Percentiles rank a stretch among this genome's conserved stretches.
phyloP scores from a whole-genome alignment of 2,797 vertebrate genomes.

The Sebastes taczanowskii region DNA sequence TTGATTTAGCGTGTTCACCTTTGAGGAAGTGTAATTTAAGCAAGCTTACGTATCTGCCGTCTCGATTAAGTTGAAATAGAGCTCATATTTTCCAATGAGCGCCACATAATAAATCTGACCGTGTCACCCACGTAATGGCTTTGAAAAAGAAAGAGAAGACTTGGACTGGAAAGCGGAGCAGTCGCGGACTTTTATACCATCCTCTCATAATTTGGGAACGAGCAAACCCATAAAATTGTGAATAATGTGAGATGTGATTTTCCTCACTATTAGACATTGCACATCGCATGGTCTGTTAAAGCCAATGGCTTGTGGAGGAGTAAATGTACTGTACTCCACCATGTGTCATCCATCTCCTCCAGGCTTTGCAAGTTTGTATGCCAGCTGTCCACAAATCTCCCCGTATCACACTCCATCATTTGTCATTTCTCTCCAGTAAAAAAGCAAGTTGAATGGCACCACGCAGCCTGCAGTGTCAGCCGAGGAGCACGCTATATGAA shows the following conservation, averaged over 20 bases:
- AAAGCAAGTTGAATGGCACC: conserved; percentile 45
- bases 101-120: conserved; percentile 40
- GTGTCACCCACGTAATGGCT: conserved; percentile 41
- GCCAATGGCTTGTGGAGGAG: conserved; percentile 60
- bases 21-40: conserved; percentile 44
- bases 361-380: conserved; percentile 53
- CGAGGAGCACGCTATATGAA: conserved; percentile 15
- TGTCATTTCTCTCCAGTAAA: conserved; percentile 51
- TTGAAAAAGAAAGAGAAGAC: conserved; percentile 43
- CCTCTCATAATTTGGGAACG: conserved; percentile 58
- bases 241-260: conserved; percentile 73
- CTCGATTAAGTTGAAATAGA: conserved; percentile 65
- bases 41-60: conserved; percentile 45
- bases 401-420: conserved; percentile 57
- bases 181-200: conserved; percentile 46
- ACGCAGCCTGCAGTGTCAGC: conserved; percentile 17
- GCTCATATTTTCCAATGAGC: conserved; percentile 57
- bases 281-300: conserved; percentile 69
- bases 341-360: conserved; percentile 65
- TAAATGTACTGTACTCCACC: conserved; percentile 62
- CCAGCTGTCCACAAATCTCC: conserved; percentile 68
- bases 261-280: conserved; percentile 67
- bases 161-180: conserved; percentile 32
- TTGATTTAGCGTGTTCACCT: conserved; percentile 53
- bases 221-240: conserved; percentile 64